phyloP scores from a whole-genome alignment of 2,113 vertebrate genomes.

The Hylia prasina region DNA sequence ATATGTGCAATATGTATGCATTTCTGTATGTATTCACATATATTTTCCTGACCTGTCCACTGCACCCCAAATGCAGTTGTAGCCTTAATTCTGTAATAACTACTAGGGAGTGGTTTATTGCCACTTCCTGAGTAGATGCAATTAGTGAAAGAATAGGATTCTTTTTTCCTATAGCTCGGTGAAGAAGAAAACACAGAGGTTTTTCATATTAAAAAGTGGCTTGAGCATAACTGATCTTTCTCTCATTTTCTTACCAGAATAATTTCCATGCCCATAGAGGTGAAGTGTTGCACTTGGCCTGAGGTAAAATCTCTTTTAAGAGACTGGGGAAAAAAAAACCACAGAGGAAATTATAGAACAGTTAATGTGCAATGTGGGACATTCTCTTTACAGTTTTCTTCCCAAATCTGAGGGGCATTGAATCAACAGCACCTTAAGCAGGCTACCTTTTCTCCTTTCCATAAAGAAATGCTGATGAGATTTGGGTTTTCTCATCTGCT shows the following conservation, averaged over 20 bases:
- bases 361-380: background rate
- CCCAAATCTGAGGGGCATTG: background rate
- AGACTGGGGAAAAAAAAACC: background rate
- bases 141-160: background rate
- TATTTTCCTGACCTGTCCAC: background rate
- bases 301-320: background rate
- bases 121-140: background rate
- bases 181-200: background rate
- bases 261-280: accelerated
- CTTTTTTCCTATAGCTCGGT: background rate
- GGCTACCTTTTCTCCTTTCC: background rate
- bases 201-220: background rate
- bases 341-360: background rate
- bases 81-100: background rate
- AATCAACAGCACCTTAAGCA: background rate
- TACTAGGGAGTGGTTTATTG: background rate
- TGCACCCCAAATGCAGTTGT: background rate
- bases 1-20: background rate
- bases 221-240: background rate
- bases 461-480: background rate
- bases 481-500: background rate
- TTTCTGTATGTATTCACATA: background rate
- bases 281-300: background rate
- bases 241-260: background rate
- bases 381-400: background rate